A percentile compares a stretch with the other conserved stretches of the same genome.
phyloP scores from a whole-genome alignment of 2,888 invertebrate species.

The Pachymerium ferrugineum region DNA sequence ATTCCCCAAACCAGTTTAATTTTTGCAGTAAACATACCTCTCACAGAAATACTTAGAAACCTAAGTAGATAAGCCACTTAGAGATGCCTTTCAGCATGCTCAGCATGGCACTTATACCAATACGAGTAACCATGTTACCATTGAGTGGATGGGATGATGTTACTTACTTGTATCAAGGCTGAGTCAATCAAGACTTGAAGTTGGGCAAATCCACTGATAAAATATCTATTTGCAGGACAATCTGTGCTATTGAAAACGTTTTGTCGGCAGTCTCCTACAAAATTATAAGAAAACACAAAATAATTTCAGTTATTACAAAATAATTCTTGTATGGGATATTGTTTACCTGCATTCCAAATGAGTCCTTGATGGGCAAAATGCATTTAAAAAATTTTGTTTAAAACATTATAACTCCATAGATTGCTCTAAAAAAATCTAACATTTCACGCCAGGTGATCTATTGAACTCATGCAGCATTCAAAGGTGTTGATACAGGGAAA shows the following conservation, averaged over 20 bases:
- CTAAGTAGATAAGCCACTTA: too few species aligned
- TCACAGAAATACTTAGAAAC: too few species aligned
- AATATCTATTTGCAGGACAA: constrained; percentile 44
- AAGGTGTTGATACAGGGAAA: background rate
- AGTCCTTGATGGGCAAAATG: background rate
- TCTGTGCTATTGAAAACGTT: constrained; percentile 11
- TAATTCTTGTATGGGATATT: background rate
- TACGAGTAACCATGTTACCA: too few species aligned
- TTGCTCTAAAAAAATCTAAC: too few species aligned
- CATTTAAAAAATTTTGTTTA: background rate
- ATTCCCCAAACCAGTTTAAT: too few species aligned
- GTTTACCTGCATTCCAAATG: background rate
- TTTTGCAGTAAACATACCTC: too few species aligned
- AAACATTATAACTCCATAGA: too few species aligned
- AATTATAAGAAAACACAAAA: background rate
- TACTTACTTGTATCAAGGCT: constrained; percentile 43
- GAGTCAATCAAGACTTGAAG: constrained; percentile 45
- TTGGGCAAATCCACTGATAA: constrained; percentile 42
- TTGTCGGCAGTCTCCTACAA: constrained; percentile 28
- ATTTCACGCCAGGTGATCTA: background rate
- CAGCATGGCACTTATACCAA: too few species aligned
- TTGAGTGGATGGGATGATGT: too few species aligned
- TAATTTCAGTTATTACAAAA: constrained; percentile 31
- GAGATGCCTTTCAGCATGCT: too few species aligned
- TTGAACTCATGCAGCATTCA: constrained; percentile 18